Conservation (phyloP, 1,140 invertebrate genomes). For the Calycopis cecrops region DNA sequence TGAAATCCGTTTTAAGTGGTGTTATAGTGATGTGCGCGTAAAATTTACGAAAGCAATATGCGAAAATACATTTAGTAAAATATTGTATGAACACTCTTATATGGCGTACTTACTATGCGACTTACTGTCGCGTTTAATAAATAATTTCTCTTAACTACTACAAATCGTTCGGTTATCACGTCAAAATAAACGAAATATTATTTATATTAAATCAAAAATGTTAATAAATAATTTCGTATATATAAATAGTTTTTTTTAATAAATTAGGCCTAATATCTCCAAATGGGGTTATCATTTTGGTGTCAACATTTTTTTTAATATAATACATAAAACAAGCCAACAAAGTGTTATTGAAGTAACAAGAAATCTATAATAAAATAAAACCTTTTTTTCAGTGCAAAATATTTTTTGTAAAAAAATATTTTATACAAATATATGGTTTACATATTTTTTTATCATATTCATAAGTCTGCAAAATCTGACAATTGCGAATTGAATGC, state of each 20-base stretch:
- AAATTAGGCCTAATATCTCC: neutral
- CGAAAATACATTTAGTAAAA: neutral
- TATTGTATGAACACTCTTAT: slow-evolving; percentile 1
- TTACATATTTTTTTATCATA: too few relatives aligned
- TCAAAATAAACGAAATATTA: neutral
- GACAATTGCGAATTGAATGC: too few relatives aligned
- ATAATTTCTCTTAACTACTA: slow-evolving; percentile 3
- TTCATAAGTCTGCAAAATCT: too few relatives aligned
- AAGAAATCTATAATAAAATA: too few relatives aligned
- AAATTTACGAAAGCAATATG: too few relatives aligned
- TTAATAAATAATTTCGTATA: slow-evolving; percentile 8
- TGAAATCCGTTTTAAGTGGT: too few relatives aligned
- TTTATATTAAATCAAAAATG: neutral
- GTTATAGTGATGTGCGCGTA: too few relatives aligned
- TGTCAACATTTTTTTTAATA: neutral
- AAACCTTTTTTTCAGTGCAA: too few relatives aligned
- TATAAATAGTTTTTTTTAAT: neutral
- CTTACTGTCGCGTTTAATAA: neutral
- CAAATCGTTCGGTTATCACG: neutral
- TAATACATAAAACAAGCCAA: too few relatives aligned
- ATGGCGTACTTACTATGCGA: neutral
- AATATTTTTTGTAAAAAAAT: too few relatives aligned
- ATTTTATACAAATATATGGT: too few relatives aligned
- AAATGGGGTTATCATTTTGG: neutral
- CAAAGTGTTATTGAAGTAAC: too few relatives aligned